These are phyloP conservation scores for Diorhabda elongata DNA, from an alignment of 1,140 invertebrate genomes.

Conservation along the genomic window DNA sequence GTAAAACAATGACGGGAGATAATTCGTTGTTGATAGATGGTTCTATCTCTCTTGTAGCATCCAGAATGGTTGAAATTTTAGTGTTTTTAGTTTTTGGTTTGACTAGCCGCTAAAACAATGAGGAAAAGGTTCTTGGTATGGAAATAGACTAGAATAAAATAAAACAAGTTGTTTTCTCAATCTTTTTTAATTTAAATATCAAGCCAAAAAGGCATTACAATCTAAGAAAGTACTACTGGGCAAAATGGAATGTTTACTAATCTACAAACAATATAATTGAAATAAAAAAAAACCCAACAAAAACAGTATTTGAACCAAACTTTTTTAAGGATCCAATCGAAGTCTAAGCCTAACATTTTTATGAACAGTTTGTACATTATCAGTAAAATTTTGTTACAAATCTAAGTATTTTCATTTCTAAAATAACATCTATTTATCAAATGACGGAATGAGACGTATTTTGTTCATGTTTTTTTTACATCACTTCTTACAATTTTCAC, in stretches of 20 bases:
- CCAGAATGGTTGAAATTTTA: too few species aligned
- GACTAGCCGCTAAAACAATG: too few species aligned
- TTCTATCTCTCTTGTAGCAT: too few species aligned
- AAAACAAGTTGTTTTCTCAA: too few species aligned
- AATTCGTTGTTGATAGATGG: too few species aligned
- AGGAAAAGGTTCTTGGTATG: too few species aligned
- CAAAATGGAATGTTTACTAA: slow-evolving; percentile 9
- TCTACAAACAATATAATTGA: slow-evolving; percentile 1
- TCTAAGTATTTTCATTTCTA: slow-evolving; percentile 6
- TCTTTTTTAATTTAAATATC: background rate
- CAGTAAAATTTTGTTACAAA: slow-evolving; percentile 14
- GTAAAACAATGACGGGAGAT: too few species aligned
- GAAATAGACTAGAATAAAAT: too few species aligned
- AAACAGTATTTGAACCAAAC: background rate
- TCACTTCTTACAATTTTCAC: background rate
- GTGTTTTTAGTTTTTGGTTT: too few species aligned
- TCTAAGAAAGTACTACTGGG: background rate
- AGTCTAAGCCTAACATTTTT: slow-evolving; percentile 11
- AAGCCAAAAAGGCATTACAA: slow-evolving; percentile 9
- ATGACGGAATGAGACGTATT: slow-evolving; percentile 9
- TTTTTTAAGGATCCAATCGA: background rate
- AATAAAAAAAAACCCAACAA: background rate
- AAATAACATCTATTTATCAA: slow-evolving; percentile 9
- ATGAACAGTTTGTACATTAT: slow-evolving; percentile 20
- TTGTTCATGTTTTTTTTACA: background rate